Percentiles rank a stretch among this genome's conserved stretches.
Conservation (phyloP, 1,140 invertebrate species). For the Drosophila kikkawai region DNA sequence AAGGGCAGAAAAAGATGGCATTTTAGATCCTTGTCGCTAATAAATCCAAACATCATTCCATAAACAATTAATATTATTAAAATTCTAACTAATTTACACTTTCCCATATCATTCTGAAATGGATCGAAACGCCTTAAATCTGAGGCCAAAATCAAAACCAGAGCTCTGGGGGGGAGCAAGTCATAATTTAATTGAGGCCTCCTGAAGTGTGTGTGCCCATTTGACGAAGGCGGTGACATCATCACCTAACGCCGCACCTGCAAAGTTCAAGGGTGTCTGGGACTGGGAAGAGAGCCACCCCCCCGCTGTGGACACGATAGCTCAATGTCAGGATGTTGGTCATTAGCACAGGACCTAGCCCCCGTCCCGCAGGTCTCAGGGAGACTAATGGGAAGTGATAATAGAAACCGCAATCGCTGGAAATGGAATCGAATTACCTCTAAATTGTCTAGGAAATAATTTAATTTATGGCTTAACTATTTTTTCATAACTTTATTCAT, state of each 20-base stretch:
- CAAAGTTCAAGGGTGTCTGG: slow-evolving; percentile 28
- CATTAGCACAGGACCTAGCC: slow-evolving; percentile 25
- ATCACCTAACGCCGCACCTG: slow-evolving; percentile 26
- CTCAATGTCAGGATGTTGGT: slow-evolving; percentile 40
- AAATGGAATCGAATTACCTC: slow-evolving; percentile 14
- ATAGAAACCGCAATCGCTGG: not conserved
- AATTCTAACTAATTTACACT: not conserved
- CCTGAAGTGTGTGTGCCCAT: not conserved
- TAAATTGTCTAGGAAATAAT: slow-evolving; percentile 8
- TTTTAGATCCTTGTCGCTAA: no score
- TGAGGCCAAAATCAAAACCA: not conserved
- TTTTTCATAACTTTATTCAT: not conserved
- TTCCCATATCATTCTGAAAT: no score
- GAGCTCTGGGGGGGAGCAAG: not conserved
- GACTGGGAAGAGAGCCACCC: not conserved
- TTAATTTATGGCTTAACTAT: not conserved
- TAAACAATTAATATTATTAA: no score
- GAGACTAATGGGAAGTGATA: slow-evolving; percentile 6
- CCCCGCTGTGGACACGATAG: slow-evolving; percentile 16
- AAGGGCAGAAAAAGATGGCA: no score
- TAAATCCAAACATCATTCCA: no score
- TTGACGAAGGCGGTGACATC: slow-evolving; percentile 26
- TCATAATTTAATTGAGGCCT: slow-evolving; percentile 21
- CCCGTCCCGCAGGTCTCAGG: not conserved
- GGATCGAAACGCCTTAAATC: not conserved